phyloP scores from a whole-genome alignment of 2,888 invertebrate species.

The Cremastinae sp. region DNA sequence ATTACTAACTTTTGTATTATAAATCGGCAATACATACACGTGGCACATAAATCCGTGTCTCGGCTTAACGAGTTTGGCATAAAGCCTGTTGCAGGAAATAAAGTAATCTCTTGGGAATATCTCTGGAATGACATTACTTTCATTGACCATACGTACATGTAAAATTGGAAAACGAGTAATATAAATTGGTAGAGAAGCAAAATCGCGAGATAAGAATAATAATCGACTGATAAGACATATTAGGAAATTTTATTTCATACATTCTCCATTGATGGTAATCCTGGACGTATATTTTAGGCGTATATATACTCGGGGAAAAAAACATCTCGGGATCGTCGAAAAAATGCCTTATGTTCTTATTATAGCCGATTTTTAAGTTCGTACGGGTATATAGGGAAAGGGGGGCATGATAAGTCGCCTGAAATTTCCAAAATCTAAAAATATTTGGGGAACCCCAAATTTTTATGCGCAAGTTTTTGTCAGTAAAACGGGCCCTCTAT shows the following conservation, averaged over 20 bases:
- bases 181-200: neutral
- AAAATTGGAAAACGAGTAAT: neutral
- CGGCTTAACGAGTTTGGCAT: constrained; percentile 18
- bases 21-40: neutral
- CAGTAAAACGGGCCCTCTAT: too few relatives aligned
- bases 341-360: too few relatives aligned
- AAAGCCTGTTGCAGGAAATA: constrained; percentile 12
- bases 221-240: neutral
- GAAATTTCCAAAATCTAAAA: too few relatives aligned
- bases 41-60: constrained; percentile 23
- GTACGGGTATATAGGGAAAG: too few relatives aligned
- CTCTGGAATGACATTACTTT: constrained; percentile 10
- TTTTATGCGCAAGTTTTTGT: too few relatives aligned
- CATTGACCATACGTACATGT: neutral
- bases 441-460: too few relatives aligned
- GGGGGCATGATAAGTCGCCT: too few relatives aligned
- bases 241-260: neutral
- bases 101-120: constrained; percentile 8
- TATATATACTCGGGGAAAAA: too few relatives aligned
- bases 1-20: constrained; percentile 16
- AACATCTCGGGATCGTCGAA: too few relatives aligned
- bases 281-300: too few relatives aligned
- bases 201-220: neutral
- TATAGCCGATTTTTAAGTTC: too few relatives aligned
- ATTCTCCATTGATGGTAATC: neutral